Base-by-base conservation (phyloP, 2,888 invertebrate species). In the Ceramica pisi region DNA sequence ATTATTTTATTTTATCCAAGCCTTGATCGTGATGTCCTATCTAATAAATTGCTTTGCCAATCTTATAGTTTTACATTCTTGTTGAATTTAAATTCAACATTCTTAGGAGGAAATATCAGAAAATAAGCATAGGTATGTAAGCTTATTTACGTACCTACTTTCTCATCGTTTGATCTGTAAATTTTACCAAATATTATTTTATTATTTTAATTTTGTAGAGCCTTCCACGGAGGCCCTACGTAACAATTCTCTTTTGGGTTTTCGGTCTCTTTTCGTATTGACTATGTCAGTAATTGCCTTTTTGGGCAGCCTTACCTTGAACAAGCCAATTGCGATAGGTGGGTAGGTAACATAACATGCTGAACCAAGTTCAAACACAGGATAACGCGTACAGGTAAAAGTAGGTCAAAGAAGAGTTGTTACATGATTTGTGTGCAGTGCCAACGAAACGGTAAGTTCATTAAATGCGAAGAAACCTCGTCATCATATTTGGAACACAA, bases 401-500 rank as follows among this genome's bases (percentile, higher is more conserved):
- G 71, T 85, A 65, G 66, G 70, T 67, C 69, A 69, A 80, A 75
- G 65, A 67, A 83, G 71, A 76, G 73, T 71, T 67, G 80, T 66
- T 73, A 83, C 60, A 71, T 76, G 67, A 83, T 74, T 76, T 80
- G 64, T 80, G 59, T 74, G 59, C 57, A 57, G 61, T 38, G 69
- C 67, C 71, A 71, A 71, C 46, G 66, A 69, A 71, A 71, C 55
- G 19, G 70, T 70, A 72, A 71, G 77, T 67, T 51, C 66, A 71
- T 75, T 77, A 74, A 77, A 74, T 80, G 74, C 83, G 83, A 84
- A 84, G 82, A 85, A 85, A 86, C 82, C 78, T 78, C 83, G 75
- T 87, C 88, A 87, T 87, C 87, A 86, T 87, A 89, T 90, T 88
- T 86, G 82, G 85, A 87, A 87, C 88, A 88, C 76, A 86, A 87